A percentile compares a stretch with the other conserved stretches of the same genome.
Evolutionary conservation across 2,113 vertebrate genomes (phyloP).

Genomic region (Microtus pennsylvanicus): DNA sequence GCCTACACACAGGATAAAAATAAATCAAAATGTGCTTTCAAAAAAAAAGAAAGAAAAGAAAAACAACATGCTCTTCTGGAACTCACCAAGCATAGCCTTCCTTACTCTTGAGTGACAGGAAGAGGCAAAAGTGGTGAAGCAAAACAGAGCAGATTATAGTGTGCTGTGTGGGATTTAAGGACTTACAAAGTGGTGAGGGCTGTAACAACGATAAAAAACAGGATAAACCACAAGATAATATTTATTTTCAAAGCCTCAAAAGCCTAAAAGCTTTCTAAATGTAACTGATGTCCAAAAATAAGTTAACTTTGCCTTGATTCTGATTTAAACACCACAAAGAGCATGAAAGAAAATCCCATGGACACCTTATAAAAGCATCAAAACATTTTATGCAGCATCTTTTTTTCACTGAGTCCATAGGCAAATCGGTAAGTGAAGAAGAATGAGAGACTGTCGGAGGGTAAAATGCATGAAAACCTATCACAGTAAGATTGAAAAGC

Average conservation of each 20-base stretch:
- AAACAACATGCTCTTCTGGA: not conserved
- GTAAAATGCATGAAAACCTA: not conserved
- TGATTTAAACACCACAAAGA: not conserved
- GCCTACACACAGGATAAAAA: not conserved
- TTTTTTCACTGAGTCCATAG: not conserved
- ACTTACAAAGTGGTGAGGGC: not conserved
- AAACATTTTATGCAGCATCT: not conserved
- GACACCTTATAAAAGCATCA: not conserved
- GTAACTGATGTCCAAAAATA: constrained; percentile 35
- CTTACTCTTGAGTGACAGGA: constrained; percentile 3
- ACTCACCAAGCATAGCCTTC: not conserved
- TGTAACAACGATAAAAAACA: not conserved
- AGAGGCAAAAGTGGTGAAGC: not conserved
- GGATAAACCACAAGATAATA: not conserved
- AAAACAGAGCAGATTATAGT: not conserved
- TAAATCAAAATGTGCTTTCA: not conserved
- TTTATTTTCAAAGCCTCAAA: constrained; percentile 2
- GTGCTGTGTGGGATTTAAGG: not conserved
- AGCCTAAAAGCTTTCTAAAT: constrained; percentile 6
- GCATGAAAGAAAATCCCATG: constrained; percentile 19
- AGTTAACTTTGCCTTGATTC: not conserved
- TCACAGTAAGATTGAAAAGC: not conserved
- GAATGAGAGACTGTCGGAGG: not conserved
- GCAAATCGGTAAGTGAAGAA: not conserved
- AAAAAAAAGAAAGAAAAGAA: not conserved